phyloP scores from a whole-genome alignment of 2,888 invertebrate genomes.

The Drosophila ustulata region DNA sequence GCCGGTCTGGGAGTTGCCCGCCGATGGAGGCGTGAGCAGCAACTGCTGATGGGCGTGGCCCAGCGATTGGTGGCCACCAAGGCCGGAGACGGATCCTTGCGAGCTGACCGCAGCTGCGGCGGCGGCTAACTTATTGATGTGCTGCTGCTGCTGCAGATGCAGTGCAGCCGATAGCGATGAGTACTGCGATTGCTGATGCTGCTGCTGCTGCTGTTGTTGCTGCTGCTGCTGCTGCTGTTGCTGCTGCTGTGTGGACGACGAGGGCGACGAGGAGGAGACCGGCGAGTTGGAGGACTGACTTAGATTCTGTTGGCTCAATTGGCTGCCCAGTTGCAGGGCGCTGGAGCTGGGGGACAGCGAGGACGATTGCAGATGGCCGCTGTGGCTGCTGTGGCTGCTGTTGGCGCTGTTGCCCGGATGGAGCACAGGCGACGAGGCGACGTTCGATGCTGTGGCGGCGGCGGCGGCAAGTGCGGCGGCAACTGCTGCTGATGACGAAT shows the following conservation, averaged over 20 bases:
- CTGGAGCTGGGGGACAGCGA: conserved; percentile 78
- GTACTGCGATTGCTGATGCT: conserved; percentile 81
- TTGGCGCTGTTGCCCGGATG: conserved; percentile 80
- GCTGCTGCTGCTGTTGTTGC: conserved; percentile 80
- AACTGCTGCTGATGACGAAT: conserved; percentile 89
- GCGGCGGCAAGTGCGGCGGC: conserved; percentile 86
- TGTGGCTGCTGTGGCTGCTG: conserved; percentile 83
- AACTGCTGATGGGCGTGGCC: conserved; percentile 79
- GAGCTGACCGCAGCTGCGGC: conserved; percentile 82
- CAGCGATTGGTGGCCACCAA: conserved; percentile 53
- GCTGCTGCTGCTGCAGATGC: conserved; percentile 82
- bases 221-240: conserved; percentile 80
- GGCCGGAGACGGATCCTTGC: conserved; percentile 56
- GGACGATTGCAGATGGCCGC: conserved; percentile 63
- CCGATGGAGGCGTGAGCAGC: conserved; percentile 81
- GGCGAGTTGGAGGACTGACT: conserved; percentile 84
- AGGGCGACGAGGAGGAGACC: conserved; percentile 84
- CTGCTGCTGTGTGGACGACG: conserved; percentile 78
- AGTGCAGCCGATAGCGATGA: conserved; percentile 85
- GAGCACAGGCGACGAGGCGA: conserved; percentile 78
- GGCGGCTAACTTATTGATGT: conserved; percentile 82
- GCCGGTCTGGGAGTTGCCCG: conserved; percentile 81
- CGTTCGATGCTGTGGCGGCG: conserved; percentile 81
- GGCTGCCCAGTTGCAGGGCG: conserved; percentile 65
- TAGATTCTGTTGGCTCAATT: conserved; percentile 69